Conservation (phyloP, 2,888 invertebrate genomes). For the Griposia aprilina region DNA sequence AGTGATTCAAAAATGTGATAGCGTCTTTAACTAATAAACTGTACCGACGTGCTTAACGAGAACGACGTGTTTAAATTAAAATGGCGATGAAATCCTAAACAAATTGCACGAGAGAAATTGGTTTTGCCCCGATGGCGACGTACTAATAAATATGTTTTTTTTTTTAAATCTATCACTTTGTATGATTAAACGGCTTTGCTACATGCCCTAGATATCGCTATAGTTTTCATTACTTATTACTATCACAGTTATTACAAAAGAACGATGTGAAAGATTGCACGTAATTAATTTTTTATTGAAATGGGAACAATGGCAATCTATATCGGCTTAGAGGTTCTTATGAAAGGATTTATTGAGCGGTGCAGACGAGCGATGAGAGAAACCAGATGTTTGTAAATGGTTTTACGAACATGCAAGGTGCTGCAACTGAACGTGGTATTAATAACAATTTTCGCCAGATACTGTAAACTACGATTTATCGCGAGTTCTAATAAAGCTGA, state of each 20-base stretch:
- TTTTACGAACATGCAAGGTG: slow-evolving; percentile 8
- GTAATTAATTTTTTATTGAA: slow-evolving; percentile 20
- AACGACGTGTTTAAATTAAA: slow-evolving; percentile 1
- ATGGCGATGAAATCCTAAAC: background rate
- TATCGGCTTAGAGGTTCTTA: slow-evolving; percentile 19
- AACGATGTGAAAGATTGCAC: slow-evolving; percentile 10
- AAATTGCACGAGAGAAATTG: background rate
- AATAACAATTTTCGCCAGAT: background rate
- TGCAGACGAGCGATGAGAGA: background rate
- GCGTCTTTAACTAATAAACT: too few species aligned
- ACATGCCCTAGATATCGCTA: background rate
- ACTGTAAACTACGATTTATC: slow-evolving; percentile 8
- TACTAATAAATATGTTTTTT: background rate
- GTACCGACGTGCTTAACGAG: background rate
- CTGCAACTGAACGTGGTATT: background rate
- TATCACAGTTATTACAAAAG: too few species aligned
- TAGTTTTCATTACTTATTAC: too few species aligned
- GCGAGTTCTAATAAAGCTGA: background rate
- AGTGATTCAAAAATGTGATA: too few species aligned
- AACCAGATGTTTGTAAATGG: slow-evolving; percentile 16
- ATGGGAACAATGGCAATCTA: slow-evolving; percentile 24
- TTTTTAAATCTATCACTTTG: slow-evolving; percentile 3
- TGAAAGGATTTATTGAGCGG: slow-evolving; percentile 22
- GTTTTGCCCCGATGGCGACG: background rate
- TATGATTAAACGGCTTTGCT: background rate